These are phyloP conservation scores for Pelmatolapia mariae DNA, from an alignment of 2,113 vertebrate genomes.

Conservation along the genomic window DNA sequence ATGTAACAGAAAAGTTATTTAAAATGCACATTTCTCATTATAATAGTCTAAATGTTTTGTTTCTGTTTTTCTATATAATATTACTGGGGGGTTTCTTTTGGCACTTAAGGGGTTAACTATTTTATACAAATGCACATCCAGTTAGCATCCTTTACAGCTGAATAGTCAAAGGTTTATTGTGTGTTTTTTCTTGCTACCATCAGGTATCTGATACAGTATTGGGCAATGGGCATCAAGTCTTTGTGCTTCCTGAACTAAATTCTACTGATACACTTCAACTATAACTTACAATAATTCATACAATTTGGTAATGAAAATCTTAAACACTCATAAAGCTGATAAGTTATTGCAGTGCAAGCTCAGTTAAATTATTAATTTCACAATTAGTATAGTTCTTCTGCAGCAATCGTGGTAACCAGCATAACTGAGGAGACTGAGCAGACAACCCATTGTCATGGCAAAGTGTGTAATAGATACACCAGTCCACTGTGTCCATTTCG, in stretches of 20 bases:
- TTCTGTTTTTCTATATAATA: background rate
- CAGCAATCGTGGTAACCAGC: background rate
- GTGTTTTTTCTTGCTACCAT: background rate
- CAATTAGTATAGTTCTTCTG: background rate
- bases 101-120: background rate
- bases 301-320: background rate
- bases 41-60: background rate
- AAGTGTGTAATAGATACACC: background rate
- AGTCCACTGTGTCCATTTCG: background rate
- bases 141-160: background rate
- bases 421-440: background rate
- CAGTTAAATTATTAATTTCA: background rate
- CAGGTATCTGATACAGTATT: background rate
- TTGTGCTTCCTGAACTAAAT: background rate
- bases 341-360: background rate
- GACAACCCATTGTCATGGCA: background rate
- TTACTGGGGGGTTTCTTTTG: accelerated
- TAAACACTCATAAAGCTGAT: background rate
- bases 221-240: background rate
- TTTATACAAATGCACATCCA: background rate
- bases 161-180: background rate
- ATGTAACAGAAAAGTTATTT: background rate
- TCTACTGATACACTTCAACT: background rate
- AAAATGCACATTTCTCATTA: background rate
- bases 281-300: background rate